Evolutionary conservation across 2,888 invertebrate species (phyloP).

Genomic region (Anoplius nigerrimus): DNA sequence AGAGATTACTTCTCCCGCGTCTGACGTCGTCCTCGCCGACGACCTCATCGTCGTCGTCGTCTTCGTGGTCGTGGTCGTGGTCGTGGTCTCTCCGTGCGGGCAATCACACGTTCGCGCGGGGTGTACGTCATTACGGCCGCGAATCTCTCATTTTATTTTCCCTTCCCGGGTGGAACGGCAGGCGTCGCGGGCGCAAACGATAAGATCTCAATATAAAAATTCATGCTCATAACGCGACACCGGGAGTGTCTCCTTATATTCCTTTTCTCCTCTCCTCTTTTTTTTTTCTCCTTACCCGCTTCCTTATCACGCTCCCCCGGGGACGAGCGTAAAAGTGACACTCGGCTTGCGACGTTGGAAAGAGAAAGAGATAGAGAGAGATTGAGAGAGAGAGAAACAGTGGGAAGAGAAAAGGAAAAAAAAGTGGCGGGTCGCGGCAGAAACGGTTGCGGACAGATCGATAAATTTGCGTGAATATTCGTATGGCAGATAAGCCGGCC

Average conservation of each 20-base stretch:
- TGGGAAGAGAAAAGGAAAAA: background rate
- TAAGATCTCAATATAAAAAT: constrained; percentile 72
- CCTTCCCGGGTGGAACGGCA: constrained; percentile 35
- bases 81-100: no score
- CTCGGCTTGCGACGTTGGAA: constrained; percentile 28
- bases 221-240: constrained; percentile 67
- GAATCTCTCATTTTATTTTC: constrained; percentile 55
- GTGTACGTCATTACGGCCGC: constrained; percentile 43
- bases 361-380: constrained; percentile 20
- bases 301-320: constrained; percentile 61
- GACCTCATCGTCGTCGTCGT: background rate
- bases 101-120: constrained; percentile 24
- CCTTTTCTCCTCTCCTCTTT: constrained; percentile 49
- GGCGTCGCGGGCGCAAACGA: constrained; percentile 38
- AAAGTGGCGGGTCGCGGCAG: constrained; percentile 40
- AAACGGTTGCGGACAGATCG: constrained; percentile 63
- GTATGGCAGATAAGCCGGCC: constrained; percentile 49
- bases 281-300: constrained; percentile 51
- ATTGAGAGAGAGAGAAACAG: constrained; percentile 12
- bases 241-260: constrained; percentile 51
- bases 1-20: constrained; percentile 22
- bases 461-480: constrained; percentile 72
- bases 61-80: background rate
- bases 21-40: background rate
- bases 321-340: constrained; percentile 67